phyloP scores from a whole-genome alignment of 2,888 invertebrate species.

The Sialis fuliginosa region DNA sequence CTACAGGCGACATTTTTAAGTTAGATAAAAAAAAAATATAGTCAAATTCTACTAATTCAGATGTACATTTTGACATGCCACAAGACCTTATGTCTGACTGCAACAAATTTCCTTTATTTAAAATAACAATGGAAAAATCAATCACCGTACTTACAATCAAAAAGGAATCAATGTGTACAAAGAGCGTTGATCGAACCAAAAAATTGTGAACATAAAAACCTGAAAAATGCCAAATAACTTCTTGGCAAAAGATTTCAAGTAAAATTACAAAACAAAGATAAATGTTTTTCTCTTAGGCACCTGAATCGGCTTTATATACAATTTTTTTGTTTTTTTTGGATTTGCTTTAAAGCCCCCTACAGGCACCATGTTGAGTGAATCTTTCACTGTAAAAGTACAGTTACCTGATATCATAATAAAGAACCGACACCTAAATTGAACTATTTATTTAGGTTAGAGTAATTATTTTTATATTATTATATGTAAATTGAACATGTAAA shows the following conservation, averaged over 20 bases:
- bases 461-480: no score
- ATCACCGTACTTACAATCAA: conserved; percentile 13
- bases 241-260: conserved; percentile 2
- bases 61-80: conserved; percentile 28
- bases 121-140: conserved; percentile 19
- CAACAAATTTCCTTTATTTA: conserved; percentile 23
- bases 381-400: no score
- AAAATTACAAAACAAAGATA: conserved; percentile 4
- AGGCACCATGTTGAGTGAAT: no score
- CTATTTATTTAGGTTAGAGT: no score
- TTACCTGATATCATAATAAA: no score
- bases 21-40: no score
- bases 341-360: no score
- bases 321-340: background rate
- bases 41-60: no score
- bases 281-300: conserved; percentile 5
- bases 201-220: conserved; percentile 3
- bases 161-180: background rate
- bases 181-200: conserved; percentile 2
- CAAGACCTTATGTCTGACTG: conserved; percentile 27
- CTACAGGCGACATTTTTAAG: no score
- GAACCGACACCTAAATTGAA: no score
- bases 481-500: no score
- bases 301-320: background rate
- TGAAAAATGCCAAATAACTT: conserved; percentile 1